phyloP scores from a whole-genome alignment of 2,113 vertebrate species.

The Alligator mississippiensis region DNA sequence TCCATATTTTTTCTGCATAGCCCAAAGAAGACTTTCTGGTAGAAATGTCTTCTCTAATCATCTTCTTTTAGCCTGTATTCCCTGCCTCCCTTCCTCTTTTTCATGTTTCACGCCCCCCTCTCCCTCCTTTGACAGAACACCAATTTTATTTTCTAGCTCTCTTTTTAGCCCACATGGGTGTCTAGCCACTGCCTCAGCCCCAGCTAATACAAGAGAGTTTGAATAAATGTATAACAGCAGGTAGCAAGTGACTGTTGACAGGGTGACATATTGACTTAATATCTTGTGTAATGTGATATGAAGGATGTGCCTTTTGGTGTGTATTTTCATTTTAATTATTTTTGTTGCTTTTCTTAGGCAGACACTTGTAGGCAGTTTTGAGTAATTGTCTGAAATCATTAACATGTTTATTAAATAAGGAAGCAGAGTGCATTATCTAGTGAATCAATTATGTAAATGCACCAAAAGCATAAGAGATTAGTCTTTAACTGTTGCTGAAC shows the following conservation, averaged over 20 bases:
- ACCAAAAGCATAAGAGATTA: slow-evolving; percentile 78
- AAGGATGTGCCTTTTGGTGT: slow-evolving; percentile 84
- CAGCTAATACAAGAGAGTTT: slow-evolving; percentile 75
- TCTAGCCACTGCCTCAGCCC: slow-evolving; percentile 74
- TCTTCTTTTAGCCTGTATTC: slow-evolving; percentile 67
- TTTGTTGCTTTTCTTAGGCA: slow-evolving; percentile 75
- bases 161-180: slow-evolving; percentile 75
- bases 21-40: slow-evolving; percentile 63
- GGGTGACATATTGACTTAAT: slow-evolving; percentile 85
- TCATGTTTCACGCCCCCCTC: slow-evolving; percentile 74
- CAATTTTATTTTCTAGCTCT: slow-evolving; percentile 67
- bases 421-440: slow-evolving; percentile 84
- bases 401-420: slow-evolving; percentile 87
- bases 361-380: slow-evolving; percentile 81
- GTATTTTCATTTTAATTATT: slow-evolving; percentile 80
- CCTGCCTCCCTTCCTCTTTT: slow-evolving; percentile 65
- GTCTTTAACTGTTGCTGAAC: slow-evolving; percentile 80
- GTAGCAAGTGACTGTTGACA: slow-evolving; percentile 84
- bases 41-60: slow-evolving; percentile 75
- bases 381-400: slow-evolving; percentile 86
- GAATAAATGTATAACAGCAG: slow-evolving; percentile 84
- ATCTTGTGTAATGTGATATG: slow-evolving; percentile 80
- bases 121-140: slow-evolving; percentile 67
- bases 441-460: slow-evolving; percentile 86
- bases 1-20: slow-evolving; percentile 48